phyloP scores from a whole-genome alignment of 2,888 invertebrate species.

The Rotaria macrura region DNA sequence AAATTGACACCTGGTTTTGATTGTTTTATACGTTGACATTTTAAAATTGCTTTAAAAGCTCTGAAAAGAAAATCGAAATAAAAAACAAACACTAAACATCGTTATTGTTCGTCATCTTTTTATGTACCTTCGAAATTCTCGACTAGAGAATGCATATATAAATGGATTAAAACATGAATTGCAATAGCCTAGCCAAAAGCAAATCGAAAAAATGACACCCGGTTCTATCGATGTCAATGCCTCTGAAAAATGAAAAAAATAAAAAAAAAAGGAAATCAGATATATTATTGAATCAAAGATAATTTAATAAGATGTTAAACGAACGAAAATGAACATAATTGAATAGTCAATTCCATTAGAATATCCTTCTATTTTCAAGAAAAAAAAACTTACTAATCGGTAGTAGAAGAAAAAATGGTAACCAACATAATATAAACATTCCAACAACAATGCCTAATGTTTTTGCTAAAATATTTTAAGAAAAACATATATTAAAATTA shows the following conservation, averaged over 20 bases:
- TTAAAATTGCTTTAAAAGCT: slow-evolving; percentile 25
- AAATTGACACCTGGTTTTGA: background rate
- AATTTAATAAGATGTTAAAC: background rate
- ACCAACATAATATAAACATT: slow-evolving; percentile 61
- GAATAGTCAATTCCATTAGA: background rate
- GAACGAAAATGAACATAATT: background rate
- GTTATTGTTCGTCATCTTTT: background rate
- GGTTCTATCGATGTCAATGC: background rate
- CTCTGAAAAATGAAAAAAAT: background rate
- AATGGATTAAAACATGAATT: slow-evolving; percentile 62
- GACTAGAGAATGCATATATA: slow-evolving; percentile 58
- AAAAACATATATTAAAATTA: too few species aligned
- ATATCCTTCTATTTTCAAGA: background rate
- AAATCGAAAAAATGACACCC: slow-evolving; percentile 54
- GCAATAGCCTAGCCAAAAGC: slow-evolving; percentile 62
- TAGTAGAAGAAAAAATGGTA: slow-evolving; percentile 61
- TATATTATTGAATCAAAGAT: background rate
- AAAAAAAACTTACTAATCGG: slow-evolving; percentile 55
- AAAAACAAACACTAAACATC: background rate
- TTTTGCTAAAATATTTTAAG: slow-evolving; percentile 55
- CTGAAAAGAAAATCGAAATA: background rate
- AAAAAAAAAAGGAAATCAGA: background rate
- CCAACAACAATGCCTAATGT: slow-evolving; percentile 61
- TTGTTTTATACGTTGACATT: slow-evolving; percentile 6
- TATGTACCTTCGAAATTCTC: slow-evolving; percentile 49